These are phyloP conservation scores for Pteruthius melanotis DNA, from an alignment of 2,113 vertebrate species.

Conservation along the genomic window DNA sequence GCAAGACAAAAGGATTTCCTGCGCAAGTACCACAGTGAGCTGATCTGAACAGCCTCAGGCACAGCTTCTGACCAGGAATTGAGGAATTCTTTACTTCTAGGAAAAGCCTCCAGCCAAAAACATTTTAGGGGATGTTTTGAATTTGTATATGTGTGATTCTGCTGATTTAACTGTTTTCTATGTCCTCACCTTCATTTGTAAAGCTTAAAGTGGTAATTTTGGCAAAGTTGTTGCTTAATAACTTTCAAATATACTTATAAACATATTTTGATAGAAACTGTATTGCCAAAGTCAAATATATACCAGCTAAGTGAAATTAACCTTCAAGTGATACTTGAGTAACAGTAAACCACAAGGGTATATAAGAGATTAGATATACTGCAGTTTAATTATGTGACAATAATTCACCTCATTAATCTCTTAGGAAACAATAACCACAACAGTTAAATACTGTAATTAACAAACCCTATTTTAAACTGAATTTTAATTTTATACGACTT, in stretches of 20 bases:
- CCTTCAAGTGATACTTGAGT: constrained; percentile 74
- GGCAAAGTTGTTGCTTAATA: constrained; percentile 54
- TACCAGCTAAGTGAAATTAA: constrained; percentile 76
- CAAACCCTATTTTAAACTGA: constrained; percentile 71
- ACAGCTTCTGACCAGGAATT: background rate
- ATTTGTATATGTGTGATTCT: background rate
- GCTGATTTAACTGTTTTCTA: background rate
- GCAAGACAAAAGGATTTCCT: background rate
- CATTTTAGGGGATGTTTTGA: background rate
- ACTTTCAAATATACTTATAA: constrained; percentile 75
- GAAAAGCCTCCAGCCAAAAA: background rate
- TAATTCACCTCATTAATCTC: constrained; percentile 83
- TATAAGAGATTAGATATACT: constrained; percentile 74
- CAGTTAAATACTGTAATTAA: constrained; percentile 77
- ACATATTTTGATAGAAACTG: constrained; percentile 68
- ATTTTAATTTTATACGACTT: constrained; percentile 73
- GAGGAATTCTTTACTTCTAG: background rate
- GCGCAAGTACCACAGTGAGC: background rate
- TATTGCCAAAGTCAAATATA: constrained; percentile 71
- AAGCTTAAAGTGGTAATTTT: background rate
- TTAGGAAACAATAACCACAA: constrained; percentile 80
- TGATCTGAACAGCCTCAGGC: background rate
- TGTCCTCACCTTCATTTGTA: background rate
- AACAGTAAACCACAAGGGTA: constrained; percentile 70
- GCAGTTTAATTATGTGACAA: constrained; percentile 76